Base-by-base conservation (phyloP, 2,888 invertebrate genomes). In the Stenoptilia bipunctidactyla region DNA sequence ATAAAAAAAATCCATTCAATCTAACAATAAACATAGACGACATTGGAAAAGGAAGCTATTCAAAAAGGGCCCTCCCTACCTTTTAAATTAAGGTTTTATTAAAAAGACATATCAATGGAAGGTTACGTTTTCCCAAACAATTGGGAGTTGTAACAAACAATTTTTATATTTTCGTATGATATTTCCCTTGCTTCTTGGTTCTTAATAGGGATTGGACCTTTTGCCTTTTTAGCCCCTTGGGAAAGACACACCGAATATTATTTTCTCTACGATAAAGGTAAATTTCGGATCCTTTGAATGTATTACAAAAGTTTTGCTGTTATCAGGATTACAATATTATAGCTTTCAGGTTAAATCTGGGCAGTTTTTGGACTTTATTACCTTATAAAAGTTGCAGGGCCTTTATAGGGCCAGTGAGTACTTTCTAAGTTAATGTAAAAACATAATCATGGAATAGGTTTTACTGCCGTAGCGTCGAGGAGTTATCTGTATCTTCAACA, bases 221-320 rank as follows among this genome's bases (percentile, higher is more conserved):
- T 73, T 66, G 64, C 71, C 68, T 66, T 72, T 71, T 67, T 49
- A 47, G 56, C 61, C 71, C 71, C 70, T 53, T 45, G 61, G 62
- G 72, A 53, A 53, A 58, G 56, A 57, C 58, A 61, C 55, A 58
- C 56, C 58, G 62, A 67, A 71, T 73, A 71, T 72, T 71, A 71
- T 71, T 70, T 67, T 58, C 53, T 59, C 56, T 58, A 56, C 53
- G 53, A 61, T 59, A 58, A 62, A 56, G 66, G 56, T 58, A 60
- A 65, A 62, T 59, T 59, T 49, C 50, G 59, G 43, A 59, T 63
- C 63, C 63, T 69, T 66, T 67, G 61, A 67, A 69, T 65, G 67
- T 72, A 62, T 66, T 72, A 68, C 67, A 66, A 65, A 73, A 72
- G 60, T 73, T 73, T 69, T 63, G 65, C 66, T 71, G 67, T 66